Percentiles rank a stretch among this genome's conserved stretches.
Conservation (phyloP, 2,113 vertebrate genomes). For the Pollimyrus isidori region DNA sequence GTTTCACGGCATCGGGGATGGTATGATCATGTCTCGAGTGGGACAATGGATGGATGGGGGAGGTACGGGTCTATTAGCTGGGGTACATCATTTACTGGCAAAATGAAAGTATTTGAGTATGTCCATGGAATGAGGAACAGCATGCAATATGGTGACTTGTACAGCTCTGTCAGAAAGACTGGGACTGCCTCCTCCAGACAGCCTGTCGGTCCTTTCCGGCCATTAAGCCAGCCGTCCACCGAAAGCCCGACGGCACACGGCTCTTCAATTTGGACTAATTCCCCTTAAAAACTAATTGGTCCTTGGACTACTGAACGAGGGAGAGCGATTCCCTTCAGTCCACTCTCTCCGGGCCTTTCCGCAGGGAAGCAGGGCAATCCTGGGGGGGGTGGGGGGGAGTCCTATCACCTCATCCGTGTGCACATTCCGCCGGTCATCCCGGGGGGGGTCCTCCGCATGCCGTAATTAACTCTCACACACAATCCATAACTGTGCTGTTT, state of each 20-base stretch:
- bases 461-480: slow-evolving; percentile 68
- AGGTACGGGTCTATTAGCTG: not conserved
- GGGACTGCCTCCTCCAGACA: slow-evolving; percentile 21
- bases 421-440: slow-evolving; percentile 61
- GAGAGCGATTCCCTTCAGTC: slow-evolving; percentile 60
- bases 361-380: slow-evolving; percentile 35
- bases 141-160: not conserved
- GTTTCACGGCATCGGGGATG: not conserved
- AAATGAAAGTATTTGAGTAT: not conserved
- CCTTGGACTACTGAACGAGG: slow-evolving; percentile 52
- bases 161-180: not conserved
- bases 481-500: slow-evolving; percentile 77
- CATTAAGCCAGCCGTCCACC: slow-evolving; percentile 64
- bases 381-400: slow-evolving; percentile 43
- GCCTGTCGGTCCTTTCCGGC: slow-evolving; percentile 48
- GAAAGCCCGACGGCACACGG: slow-evolving; percentile 61
- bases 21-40: not conserved
- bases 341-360: slow-evolving; percentile 53
- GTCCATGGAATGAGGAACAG: not conserved
- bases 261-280: slow-evolving; percentile 68
- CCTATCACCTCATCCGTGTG: slow-evolving; percentile 60
- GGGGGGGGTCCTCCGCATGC: slow-evolving; percentile 51
- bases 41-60: not conserved
- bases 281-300: slow-evolving; percentile 72
- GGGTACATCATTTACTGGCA: not conserved